These are phyloP conservation scores for Chaetodon trifascialis DNA, from an alignment of 2,113 vertebrate species.

Conservation along the genomic window DNA sequence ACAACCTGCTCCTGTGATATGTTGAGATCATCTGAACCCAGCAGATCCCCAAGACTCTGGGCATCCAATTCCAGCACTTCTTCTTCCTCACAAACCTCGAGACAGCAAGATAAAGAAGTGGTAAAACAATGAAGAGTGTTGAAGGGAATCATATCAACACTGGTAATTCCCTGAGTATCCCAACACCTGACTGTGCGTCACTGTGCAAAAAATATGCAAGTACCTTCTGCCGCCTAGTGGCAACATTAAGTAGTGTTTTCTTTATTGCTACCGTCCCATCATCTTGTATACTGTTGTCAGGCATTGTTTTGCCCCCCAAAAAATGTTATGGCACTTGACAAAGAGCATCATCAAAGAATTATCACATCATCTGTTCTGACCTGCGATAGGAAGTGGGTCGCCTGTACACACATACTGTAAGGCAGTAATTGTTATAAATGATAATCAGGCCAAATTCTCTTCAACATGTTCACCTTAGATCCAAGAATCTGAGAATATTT, in stretches of 20 bases:
- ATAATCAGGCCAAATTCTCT: neutral
- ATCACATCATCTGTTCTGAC: no score
- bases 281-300: neutral
- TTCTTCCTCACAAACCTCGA: slow-evolving; percentile 90
- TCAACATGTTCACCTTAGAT: neutral
- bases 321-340: no score
- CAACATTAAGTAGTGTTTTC: neutral
- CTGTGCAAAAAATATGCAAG: neutral
- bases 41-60: slow-evolving; percentile 87
- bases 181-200: neutral
- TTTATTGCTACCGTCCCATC: neutral
- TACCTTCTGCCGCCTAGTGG: slow-evolving; percentile 13
- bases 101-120: neutral
- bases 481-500: neutral
- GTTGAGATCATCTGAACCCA: slow-evolving; percentile 92
- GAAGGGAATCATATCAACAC: neutral
- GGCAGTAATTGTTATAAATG: neutral
- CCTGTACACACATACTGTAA: no score
- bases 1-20: slow-evolving; percentile 91
- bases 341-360: no score
- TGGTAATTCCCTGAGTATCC: neutral
- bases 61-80: slow-evolving; percentile 90
- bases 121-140: neutral
- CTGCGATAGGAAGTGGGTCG: no score
- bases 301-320: no score